Evolutionary conservation across 1,140 invertebrate species (phyloP).

Genomic region (Glomeris maerens): DNA sequence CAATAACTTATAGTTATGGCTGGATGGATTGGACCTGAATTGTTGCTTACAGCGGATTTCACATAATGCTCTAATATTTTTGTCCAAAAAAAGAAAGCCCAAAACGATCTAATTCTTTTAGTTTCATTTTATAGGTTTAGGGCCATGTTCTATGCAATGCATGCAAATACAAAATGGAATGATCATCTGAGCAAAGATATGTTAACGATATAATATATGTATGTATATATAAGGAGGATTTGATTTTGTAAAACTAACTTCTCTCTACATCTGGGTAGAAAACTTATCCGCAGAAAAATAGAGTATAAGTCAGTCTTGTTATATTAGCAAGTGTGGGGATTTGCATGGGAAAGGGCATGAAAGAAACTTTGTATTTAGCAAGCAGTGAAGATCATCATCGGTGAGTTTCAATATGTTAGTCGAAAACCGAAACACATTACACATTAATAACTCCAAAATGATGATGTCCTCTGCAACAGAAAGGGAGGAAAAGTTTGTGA

Average conservation of each 20-base stretch:
- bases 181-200: conserved; percentile 12
- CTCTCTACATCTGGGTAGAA: conserved; percentile 7
- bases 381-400: neutral
- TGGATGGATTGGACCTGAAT: too few relatives aligned
- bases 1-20: too few relatives aligned
- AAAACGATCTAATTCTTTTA: too few relatives aligned
- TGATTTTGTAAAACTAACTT: conserved; percentile 9
- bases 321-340: neutral
- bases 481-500: too few relatives aligned
- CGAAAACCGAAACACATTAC: neutral
- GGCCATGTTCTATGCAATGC: too few relatives aligned
- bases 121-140: too few relatives aligned
- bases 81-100: too few relatives aligned
- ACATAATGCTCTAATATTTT: too few relatives aligned
- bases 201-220: conserved; percentile 8
- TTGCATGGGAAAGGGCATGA: neutral
- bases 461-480: neutral
- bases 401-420: neutral
- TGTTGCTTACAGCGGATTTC: too few relatives aligned
- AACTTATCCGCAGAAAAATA: conserved; percentile 9
- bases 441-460: neutral
- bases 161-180: conserved; percentile 11
- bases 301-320: too few relatives aligned
- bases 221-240: neutral
- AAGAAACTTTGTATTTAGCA: too few relatives aligned